A percentile compares a stretch with the other conserved stretches of the same genome.
Evolutionary conservation across 2,888 invertebrate species (phyloP).

Genomic region (Pandemis corylana): DNA sequence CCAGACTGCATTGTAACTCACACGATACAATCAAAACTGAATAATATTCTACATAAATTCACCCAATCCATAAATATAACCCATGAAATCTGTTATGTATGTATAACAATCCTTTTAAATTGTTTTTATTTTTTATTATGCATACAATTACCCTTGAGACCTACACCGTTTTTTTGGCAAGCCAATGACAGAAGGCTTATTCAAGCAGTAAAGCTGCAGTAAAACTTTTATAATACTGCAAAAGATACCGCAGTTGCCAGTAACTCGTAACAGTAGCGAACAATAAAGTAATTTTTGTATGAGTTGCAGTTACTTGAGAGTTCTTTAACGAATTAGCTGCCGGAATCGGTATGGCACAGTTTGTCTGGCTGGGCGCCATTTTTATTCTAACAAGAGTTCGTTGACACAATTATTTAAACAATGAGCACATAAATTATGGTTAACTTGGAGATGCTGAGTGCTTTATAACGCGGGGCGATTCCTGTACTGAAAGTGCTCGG

Average conservation of each 20-base stretch:
- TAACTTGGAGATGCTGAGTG: constrained; percentile 29
- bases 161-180: constrained; percentile 6
- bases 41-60: constrained; percentile 20
- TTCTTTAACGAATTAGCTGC: neutral
- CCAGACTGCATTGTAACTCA: constrained; percentile 18
- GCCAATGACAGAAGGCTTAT: neutral
- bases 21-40: neutral
- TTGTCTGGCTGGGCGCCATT: constrained; percentile 34
- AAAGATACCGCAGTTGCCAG: neutral
- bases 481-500: constrained; percentile 4
- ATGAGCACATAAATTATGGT: constrained; percentile 35
- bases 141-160: constrained; percentile 23
- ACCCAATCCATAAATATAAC: constrained; percentile 14
- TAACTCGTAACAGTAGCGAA: neutral
- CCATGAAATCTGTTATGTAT: neutral
- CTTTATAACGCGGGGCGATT: constrained; percentile 9
- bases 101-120: constrained; percentile 7
- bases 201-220: neutral
- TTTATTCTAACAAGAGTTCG: constrained; percentile 33
- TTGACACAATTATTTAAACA: constrained; percentile 40
- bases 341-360: constrained; percentile 18
- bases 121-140: neutral
- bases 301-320: constrained; percentile 11
- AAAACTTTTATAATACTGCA: neutral
- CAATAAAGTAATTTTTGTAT: neutral